phyloP scores from a whole-genome alignment of 1,140 invertebrate species.

The Nylanderia fulva region DNA sequence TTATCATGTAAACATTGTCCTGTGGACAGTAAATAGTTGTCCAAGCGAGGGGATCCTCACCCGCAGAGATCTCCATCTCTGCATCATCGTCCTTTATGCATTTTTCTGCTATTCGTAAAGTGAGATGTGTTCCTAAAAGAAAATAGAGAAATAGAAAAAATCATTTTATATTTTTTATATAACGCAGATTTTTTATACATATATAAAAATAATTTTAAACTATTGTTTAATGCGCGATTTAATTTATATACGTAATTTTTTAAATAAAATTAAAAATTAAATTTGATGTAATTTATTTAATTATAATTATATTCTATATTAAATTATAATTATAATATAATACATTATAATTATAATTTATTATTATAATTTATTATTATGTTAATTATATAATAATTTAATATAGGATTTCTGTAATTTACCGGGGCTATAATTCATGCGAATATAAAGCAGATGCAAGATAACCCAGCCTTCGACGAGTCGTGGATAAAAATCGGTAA shows the following conservation, averaged over 20 bases:
- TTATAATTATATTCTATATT: too few relatives aligned
- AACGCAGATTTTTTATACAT: background rate
- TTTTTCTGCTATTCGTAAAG: constrained; percentile 72
- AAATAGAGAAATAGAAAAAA: background rate
- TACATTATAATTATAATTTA: too few relatives aligned
- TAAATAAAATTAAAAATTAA: too few relatives aligned
- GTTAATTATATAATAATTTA: too few relatives aligned
- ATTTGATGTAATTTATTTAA: too few relatives aligned
- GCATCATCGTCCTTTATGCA: constrained; percentile 67
- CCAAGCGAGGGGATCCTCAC: constrained; percentile 71
- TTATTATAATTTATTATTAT: too few relatives aligned
- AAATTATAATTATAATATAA: too few relatives aligned
- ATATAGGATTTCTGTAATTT: background rate
- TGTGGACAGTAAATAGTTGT: constrained; percentile 60
- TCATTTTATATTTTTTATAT: background rate
- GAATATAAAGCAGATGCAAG: constrained; percentile 74
- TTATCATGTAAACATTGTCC: constrained; percentile 62
- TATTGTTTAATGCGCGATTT: too few relatives aligned
- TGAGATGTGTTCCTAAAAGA: constrained; percentile 69
- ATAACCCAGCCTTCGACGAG: constrained; percentile 75
- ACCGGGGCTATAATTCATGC: constrained; percentile 75
- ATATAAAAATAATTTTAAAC: too few relatives aligned
- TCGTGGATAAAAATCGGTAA: constrained; percentile 71
- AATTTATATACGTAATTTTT: too few relatives aligned
- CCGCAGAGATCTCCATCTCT: constrained; percentile 41